Percentiles rank a stretch among this genome's conserved stretches.
Conservation (phyloP, 2,888 invertebrate genomes). For the Osmoderma eremita region DNA sequence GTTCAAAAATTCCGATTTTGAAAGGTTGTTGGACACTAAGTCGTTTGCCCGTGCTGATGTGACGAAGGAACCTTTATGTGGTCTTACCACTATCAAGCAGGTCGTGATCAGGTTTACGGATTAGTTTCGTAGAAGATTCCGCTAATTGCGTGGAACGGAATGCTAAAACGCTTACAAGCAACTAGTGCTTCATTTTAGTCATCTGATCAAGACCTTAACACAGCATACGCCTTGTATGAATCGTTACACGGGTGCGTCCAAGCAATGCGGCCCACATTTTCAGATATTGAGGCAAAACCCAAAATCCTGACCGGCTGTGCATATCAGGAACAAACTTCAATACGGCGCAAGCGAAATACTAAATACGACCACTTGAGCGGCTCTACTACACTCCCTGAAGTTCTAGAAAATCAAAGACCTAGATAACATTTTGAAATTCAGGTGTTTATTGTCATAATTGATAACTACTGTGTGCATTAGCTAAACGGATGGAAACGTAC, state of each 20-base stretch:
- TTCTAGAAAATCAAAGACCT: slow-evolving; percentile 1
- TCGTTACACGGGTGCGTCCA: neutral
- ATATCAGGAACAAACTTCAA: neutral
- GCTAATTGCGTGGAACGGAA: neutral
- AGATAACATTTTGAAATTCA: slow-evolving; percentile 32
- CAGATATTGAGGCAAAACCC: slow-evolving; percentile 44
- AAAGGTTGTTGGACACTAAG: neutral
- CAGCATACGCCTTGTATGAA: neutral
- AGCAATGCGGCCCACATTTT: slow-evolving; percentile 22
- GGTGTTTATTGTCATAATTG: slow-evolving; percentile 41
- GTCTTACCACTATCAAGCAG: neutral
- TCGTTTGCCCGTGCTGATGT: neutral
- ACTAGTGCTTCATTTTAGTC: slow-evolving; percentile 48
- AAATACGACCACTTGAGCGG: neutral
- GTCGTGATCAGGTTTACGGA: too few species aligned
- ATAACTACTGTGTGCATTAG: slow-evolving; percentile 22
- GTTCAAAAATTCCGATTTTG: neutral
- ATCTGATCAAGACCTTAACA: slow-evolving; percentile 47
- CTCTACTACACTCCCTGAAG: neutral
- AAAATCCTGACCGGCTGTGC: neutral
- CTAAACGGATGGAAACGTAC: neutral
- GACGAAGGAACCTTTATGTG: neutral
- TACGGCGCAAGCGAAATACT: neutral
- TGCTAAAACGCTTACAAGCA: neutral
- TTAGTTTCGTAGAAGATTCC: neutral